Evolutionary conservation across 2,797 vertebrate genomes (phyloP), one percentile per base, ranked within the genome.

Genomic region (Florisuga fusca): DNA sequence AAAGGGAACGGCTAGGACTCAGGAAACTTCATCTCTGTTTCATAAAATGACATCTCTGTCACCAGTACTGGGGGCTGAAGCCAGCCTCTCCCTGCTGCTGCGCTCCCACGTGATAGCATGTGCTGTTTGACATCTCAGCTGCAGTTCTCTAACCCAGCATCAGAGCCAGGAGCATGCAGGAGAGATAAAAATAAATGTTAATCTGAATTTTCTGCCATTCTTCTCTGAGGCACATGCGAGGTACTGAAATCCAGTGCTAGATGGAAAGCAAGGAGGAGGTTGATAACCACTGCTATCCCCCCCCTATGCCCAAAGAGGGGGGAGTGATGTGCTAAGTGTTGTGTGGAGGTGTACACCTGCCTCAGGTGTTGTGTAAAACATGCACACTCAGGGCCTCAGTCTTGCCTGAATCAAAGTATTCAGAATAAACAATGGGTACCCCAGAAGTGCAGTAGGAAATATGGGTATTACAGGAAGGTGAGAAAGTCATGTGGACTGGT

Each of bases 1-100:
- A 84, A 85, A 64, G 45, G 31, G 27, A 71, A 36, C n/a, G 68
- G 36, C 33, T 78, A 46, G 13, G 31, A 58, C 45, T 72, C 71
- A 71, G 92, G 83, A 96, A 94, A 74, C 91, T 77, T 87, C 38
- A 62, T 81, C 63, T 68, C 36, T 36, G 17, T 72, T 85, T 81
- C 78, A 58, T 74, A 48, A 95, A 93, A 63, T 79, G 33, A 33
- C 25, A 5, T 80, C 34, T 69, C 76, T 81, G 26, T 82, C 41
- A 84, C 59, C 34, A 50, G 8, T 74, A 63, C 82, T 58, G 57
- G 1, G 2, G 67, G 38, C 62, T 72, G 80, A 72, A 90, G 58
- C 51, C 75, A 81, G 66, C 25, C 78, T 73, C 86, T 31, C 33
- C 3, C 2, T 72, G 46, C 74, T 76, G 53, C 10, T 4, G 25